A percentile compares a stretch with the other conserved stretches of the same genome.
Conservation (phyloP, 2,113 vertebrate genomes). For the Meles meles region DNA sequence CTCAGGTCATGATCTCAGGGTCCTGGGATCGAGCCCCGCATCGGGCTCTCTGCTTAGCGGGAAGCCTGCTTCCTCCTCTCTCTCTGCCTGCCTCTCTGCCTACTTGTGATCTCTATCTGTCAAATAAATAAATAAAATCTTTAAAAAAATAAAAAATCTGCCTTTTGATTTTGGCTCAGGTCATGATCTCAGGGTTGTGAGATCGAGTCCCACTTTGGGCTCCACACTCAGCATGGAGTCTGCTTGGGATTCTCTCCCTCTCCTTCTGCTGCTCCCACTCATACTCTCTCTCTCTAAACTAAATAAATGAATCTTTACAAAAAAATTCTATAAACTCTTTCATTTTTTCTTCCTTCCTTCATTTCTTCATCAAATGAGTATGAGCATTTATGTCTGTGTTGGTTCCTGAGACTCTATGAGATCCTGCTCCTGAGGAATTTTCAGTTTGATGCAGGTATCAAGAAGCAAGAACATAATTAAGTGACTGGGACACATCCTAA, state of each 20-base stretch:
- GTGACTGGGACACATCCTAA: neutral
- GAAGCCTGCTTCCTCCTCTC: too few relatives aligned
- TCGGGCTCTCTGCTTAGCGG: too few relatives aligned
- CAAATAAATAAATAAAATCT: too few relatives aligned
- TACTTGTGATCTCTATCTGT: too few relatives aligned
- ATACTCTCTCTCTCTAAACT: neutral
- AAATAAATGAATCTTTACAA: neutral
- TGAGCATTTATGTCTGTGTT: neutral
- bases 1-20: too few relatives aligned
- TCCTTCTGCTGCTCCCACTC: neutral
- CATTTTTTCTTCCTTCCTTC: neutral
- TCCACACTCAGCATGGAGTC: neutral
- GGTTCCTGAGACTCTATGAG: neutral
- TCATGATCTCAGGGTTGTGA: neutral
- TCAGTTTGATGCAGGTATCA: neutral
- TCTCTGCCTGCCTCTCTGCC: too few relatives aligned
- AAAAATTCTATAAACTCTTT: neutral
- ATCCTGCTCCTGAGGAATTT: neutral
- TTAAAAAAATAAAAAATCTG: too few relatives aligned
- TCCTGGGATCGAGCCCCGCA: too few relatives aligned
- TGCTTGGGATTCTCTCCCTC: neutral
- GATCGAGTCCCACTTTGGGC: accelerated
- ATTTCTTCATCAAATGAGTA: neutral
- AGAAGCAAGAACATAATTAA: neutral
- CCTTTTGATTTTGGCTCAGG: neutral